These are phyloP conservation scores for Oryzias celebensis DNA, from an alignment of 2,113 vertebrate species.

Conservation along the genomic window DNA sequence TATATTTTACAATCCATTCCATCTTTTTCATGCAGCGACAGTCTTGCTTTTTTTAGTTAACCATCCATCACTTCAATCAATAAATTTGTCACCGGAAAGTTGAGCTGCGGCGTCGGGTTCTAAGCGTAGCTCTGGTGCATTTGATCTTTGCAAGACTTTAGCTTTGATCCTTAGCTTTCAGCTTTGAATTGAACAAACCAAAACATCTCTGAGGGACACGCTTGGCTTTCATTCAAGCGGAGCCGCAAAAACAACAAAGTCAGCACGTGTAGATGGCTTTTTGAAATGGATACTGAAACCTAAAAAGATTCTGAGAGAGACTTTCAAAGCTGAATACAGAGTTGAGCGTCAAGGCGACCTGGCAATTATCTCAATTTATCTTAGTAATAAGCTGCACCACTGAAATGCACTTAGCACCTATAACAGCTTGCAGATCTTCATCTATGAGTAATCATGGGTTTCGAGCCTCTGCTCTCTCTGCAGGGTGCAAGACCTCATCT, in stretches of 20 bases:
- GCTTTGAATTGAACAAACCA: slow-evolving; percentile 28
- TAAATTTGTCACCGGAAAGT: slow-evolving; percentile 39
- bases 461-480: not conserved
- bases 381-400: not conserved
- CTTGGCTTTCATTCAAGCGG: slow-evolving; percentile 25
- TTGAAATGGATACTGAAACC: not conserved
- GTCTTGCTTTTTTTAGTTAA: slow-evolving; percentile 10
- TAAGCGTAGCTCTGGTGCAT: slow-evolving; percentile 23
- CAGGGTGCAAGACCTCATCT: slow-evolving; percentile 15
- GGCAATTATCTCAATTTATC: slow-evolving; percentile 3
- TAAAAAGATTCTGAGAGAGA: not conserved
- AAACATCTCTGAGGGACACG: slow-evolving; percentile 30
- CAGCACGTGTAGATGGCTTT: slow-evolving; percentile 11
- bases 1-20: slow-evolving; percentile 3
- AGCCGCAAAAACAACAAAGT: slow-evolving; percentile 23
- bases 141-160: slow-evolving; percentile 30
- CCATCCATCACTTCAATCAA: slow-evolving; percentile 47
- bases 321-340: slow-evolving; percentile 14
- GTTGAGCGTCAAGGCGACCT: not conserved
- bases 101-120: slow-evolving; percentile 18
- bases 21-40: slow-evolving; percentile 6
- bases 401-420: not conserved
- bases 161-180: slow-evolving; percentile 49
- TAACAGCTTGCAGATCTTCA: slow-evolving; percentile 5
- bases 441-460: slow-evolving; percentile 5